phyloP scores from a whole-genome alignment of 2,113 vertebrate genomes.

The Phainopepla nitens region DNA sequence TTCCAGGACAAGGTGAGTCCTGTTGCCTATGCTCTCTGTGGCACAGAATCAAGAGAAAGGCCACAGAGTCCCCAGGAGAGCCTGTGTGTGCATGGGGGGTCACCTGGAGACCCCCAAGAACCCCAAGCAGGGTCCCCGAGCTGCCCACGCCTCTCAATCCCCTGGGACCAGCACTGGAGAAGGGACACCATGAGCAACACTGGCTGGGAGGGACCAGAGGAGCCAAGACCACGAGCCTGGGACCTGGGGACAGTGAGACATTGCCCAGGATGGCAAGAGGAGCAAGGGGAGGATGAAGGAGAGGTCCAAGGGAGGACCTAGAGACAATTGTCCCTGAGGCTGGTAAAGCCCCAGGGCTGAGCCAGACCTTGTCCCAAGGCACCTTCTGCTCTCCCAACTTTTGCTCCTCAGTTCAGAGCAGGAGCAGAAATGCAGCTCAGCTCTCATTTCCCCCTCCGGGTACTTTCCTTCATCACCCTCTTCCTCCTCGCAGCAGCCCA shows the following conservation, averaged over 20 bases:
- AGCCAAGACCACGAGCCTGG: rapidly evolving
- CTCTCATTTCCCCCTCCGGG: rapidly evolving
- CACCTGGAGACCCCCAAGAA: not conserved
- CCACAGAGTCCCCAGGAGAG: not conserved
- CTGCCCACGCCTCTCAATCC: not conserved
- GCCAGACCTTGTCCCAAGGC: not conserved
- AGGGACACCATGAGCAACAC: not conserved
- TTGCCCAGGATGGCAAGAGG: rapidly evolving
- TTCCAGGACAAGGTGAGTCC: not conserved
- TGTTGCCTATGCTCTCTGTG: not conserved
- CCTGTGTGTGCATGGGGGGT: rapidly evolving
- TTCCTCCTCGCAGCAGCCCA: rapidly evolving
- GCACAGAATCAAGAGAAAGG: not conserved
- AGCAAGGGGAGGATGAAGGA: not conserved
- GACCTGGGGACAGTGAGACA: not conserved
- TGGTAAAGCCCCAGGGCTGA: not conserved
- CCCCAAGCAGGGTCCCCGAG: rapidly evolving
- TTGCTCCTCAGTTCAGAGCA: rapidly evolving
- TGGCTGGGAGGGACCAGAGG: not conserved
- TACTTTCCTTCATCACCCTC: not conserved
- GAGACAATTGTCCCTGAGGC: not conserved
- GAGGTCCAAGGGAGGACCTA: not conserved
- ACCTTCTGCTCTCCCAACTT: not conserved
- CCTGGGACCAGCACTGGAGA: not conserved
- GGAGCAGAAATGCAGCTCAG: not conserved